Conservation (phyloP, 2,113 vertebrate species). For the Conger conger region DNA sequence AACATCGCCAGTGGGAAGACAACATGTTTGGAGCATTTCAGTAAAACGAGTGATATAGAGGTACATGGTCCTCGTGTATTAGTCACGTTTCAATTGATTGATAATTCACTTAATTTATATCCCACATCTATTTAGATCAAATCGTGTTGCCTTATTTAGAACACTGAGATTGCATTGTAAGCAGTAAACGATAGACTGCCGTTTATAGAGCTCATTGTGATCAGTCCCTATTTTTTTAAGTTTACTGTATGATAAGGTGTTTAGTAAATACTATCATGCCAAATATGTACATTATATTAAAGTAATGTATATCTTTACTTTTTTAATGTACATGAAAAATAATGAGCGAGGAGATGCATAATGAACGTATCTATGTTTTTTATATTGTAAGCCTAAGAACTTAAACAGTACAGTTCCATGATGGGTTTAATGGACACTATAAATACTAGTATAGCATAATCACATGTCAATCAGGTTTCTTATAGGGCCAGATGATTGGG, state of each 20-base stretch:
- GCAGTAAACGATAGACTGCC: neutral
- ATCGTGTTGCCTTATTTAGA: neutral
- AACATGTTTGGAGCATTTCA: slow-evolving; percentile 90
- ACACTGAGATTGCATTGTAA: neutral
- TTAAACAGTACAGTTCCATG: too few species aligned
- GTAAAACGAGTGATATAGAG: slow-evolving; percentile 76
- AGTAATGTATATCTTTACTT: too few species aligned
- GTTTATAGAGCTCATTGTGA: neutral
- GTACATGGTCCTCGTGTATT: slow-evolving; percentile 54
- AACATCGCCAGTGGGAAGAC: slow-evolving; percentile 97
- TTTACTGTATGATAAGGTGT: too few species aligned
- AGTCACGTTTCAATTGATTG: neutral
- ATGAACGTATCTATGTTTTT: neutral
- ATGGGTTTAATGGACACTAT: too few species aligned
- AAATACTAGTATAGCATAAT: too few species aligned
- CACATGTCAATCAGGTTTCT: too few species aligned
- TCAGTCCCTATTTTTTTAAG: neutral
- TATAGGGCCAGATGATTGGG: too few species aligned
- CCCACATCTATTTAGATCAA: neutral
- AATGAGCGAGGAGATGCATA: too few species aligned
- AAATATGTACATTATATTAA: too few species aligned
- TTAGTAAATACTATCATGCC: too few species aligned
- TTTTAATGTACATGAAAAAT: too few species aligned
- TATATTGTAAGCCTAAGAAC: neutral
- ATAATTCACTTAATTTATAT: neutral